Evolutionary conservation across 1,140 invertebrate genomes (phyloP), one percentile per base, ranked within the genome.

Genomic region (Tetramorium simillimum): DNA sequence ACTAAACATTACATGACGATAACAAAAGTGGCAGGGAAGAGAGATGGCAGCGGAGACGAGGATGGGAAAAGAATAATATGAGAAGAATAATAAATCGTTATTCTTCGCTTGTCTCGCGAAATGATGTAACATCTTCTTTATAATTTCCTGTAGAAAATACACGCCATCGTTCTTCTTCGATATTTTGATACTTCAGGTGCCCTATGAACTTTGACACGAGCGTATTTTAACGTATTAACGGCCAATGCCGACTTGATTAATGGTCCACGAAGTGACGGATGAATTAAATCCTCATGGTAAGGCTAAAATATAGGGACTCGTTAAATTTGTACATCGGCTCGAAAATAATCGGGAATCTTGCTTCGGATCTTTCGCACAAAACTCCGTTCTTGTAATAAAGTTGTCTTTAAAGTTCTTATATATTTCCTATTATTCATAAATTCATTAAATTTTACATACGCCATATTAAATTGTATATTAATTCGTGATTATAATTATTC

Each of bases 161-260:
- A 33, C 24, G 49, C 37, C 21, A 28, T 40, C 56, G 10, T 84
- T 12, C 18, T 40, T 65, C 16, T 46, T 24, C 43, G 28, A 80
- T 24, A 58, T n/a, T 16, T 40, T 49, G 7, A 49, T 73, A 60
- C 28, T 33, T 60, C 16, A 9, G 0, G 3, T 49, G 24, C 6
- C 4, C 24, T 18, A 21, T 84, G 56, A 73, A 84, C 40, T 82
- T 28, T 43, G 78, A 46, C n/a, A 72, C 18, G 24, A 10, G 40
- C 51, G 37, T 14, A 21, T 46, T 46, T 73, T 82, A 82, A 33
- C 51, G 51, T 58, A 56, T 46, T 28, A 58, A 46, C 62, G 46
- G 28, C 51, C n/a, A 53, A 46, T n/a, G 21, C 14, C 62, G n/a
- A 5, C 18, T 73, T 82, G 80, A 82, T 82, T 82, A 46, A 82